phyloP scores from a whole-genome alignment of 2,797 vertebrate species.

The Sphenopsis melanotis region DNA sequence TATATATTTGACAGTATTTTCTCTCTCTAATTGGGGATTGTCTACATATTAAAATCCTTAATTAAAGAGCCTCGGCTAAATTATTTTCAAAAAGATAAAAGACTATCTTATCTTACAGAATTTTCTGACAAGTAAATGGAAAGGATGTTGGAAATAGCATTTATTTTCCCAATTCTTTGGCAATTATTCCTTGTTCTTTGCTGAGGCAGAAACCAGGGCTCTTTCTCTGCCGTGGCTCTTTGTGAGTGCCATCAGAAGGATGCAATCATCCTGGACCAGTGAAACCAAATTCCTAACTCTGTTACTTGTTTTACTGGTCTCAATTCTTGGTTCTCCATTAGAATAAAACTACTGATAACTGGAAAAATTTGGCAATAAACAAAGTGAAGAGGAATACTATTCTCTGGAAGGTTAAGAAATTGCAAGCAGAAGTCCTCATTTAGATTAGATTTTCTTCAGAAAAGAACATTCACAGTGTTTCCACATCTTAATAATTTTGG shows the following conservation, averaged over 20 bases:
- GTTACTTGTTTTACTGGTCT: neutral
- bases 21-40: neutral
- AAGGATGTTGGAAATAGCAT: neutral
- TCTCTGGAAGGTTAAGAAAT: neutral
- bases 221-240: neutral
- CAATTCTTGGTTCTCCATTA: neutral
- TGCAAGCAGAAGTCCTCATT: neutral
- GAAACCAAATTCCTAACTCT: neutral
- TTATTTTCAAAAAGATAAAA: neutral
- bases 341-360: neutral
- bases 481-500: neutral
- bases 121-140: neutral
- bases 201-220: neutral
- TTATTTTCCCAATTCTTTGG: neutral
- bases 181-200: neutral
- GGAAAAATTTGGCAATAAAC: neutral
- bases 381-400: neutral
- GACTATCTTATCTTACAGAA: neutral
- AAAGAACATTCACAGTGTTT: neutral
- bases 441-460: neutral
- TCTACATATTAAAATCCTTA: neutral
- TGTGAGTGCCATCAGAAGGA: neutral
- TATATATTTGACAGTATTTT: neutral
- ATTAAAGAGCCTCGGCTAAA: neutral
- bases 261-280: neutral